Evolutionary conservation across 2,888 invertebrate species (phyloP).

Genomic region (Phrixothrix hirtus): DNA sequence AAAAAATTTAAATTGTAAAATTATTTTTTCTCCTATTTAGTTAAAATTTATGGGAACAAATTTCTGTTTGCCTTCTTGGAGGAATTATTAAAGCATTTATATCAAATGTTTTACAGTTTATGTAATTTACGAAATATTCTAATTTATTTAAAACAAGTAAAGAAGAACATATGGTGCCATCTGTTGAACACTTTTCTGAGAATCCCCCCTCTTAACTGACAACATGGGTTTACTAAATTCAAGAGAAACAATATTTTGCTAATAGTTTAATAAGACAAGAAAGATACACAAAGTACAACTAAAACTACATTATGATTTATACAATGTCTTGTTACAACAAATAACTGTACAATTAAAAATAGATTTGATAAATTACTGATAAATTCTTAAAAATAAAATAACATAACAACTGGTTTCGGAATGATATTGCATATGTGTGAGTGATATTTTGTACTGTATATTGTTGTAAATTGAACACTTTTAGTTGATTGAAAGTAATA

Average conservation of each 20-base stretch:
- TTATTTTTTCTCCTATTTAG: no score
- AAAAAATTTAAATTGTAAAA: no score
- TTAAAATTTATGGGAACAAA: no score
- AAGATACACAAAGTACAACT: conserved; percentile 24
- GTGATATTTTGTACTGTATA: conserved; percentile 18
- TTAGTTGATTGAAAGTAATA: no score
- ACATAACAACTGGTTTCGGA: conserved; percentile 18
- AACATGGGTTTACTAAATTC: no score
- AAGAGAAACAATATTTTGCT: conserved; percentile 1
- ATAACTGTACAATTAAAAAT: conserved; percentile 22
- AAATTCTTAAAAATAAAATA: conserved; percentile 15
- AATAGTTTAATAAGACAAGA: conserved; percentile 19
- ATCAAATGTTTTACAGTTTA: background rate
- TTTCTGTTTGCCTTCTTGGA: no score
- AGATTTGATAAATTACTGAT: conserved; percentile 8
- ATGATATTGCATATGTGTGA: conserved; percentile 20
- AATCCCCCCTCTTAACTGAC: no score
- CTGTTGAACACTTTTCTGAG: no score
- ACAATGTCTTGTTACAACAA: conserved; percentile 23
- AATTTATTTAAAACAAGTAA: background rate
- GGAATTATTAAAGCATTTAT: no score
- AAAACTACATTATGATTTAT: conserved; percentile 26
- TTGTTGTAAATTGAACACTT: conserved; percentile 10
- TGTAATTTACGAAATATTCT: background rate
- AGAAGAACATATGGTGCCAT: background rate